These are phyloP conservation scores for Caenorhabditis sp. DNA, from an alignment of 2,888 invertebrate species.

Conservation along the genomic window DNA sequence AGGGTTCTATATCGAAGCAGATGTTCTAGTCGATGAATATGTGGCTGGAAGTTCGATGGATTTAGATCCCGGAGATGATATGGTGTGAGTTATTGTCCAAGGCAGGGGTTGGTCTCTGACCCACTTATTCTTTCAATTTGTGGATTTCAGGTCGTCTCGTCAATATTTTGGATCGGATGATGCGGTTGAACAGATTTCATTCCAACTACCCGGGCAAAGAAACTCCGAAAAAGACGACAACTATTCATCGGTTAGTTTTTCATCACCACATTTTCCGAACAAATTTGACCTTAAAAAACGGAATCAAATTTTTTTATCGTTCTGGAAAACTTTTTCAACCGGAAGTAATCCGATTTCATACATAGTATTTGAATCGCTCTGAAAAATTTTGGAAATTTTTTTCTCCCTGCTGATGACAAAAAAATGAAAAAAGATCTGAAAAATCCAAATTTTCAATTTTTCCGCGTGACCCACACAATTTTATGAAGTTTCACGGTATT, in stretches of 20 bases:
- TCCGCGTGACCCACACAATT: too few relatives aligned
- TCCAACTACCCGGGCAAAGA: conserved; percentile 60
- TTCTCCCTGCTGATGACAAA: too few relatives aligned
- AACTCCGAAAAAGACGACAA: conserved; percentile 20
- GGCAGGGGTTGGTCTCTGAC: background rate
- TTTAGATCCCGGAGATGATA: conserved; percentile 63
- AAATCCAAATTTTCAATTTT: background rate
- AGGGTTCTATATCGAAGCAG: conserved; percentile 65
- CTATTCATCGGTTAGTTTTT: background rate
- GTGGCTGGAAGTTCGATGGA: conserved; percentile 58
- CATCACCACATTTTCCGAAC: too few relatives aligned
- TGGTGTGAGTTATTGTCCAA: conserved; percentile 46
- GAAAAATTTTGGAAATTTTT: too few relatives aligned
- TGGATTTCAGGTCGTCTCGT: conserved; percentile 39
- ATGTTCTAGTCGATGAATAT: conserved; percentile 64
- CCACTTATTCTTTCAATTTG: background rate
- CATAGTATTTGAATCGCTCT: too few relatives aligned
- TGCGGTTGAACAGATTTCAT: conserved; percentile 64
- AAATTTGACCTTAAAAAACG: too few relatives aligned
- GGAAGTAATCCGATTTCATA: too few relatives aligned
- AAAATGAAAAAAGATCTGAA: background rate
- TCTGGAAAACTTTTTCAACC: too few relatives aligned
- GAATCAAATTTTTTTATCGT: too few relatives aligned
- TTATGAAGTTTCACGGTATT: too few relatives aligned
- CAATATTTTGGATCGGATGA: conserved; percentile 47